These are phyloP conservation scores for Sebastes nivosus DNA, from an alignment of 2,797 vertebrate genomes.

Conservation along the genomic window DNA sequence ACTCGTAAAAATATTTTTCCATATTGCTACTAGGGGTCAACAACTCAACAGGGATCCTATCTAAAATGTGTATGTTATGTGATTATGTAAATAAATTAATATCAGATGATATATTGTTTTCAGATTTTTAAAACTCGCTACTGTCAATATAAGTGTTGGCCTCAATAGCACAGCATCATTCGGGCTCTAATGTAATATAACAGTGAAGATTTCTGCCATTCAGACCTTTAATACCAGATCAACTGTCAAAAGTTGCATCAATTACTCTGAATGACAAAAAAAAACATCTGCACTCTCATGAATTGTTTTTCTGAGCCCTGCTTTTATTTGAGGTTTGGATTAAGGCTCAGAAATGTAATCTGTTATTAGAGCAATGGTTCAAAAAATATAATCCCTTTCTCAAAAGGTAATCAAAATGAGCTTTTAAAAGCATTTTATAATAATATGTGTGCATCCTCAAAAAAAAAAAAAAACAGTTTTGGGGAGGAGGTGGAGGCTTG, in stretches of 20 bases:
- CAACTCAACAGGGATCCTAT: not conserved
- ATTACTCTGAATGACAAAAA: not conserved
- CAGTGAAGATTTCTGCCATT: not conserved
- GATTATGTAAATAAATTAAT: not conserved
- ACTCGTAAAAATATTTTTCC: not conserved
- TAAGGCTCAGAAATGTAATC: slow-evolving; percentile 51
- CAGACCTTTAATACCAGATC: not conserved
- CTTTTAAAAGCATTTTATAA: slow-evolving; percentile 50
- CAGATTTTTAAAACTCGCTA: not conserved
- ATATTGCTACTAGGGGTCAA: not conserved
- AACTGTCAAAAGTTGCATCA: not conserved
- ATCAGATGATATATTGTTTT: not conserved
- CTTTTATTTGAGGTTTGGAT: slow-evolving; percentile 55
- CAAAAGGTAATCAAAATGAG: slow-evolving; percentile 55
- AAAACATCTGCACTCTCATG: slow-evolving; percentile 19
- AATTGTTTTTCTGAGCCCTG: slow-evolving; percentile 43
- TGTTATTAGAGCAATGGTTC: slow-evolving; percentile 48
- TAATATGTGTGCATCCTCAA: not conserved
- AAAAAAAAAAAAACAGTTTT: not conserved
- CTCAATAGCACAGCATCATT: not conserved
- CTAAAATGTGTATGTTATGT: not conserved
- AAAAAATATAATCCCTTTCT: slow-evolving; percentile 52
- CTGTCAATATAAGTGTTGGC: not conserved
- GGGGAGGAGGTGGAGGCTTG: not conserved
- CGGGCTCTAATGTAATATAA: not conserved